Base-by-base conservation (phyloP, 2,888 invertebrate species). In the Hylaea fasciaria region DNA sequence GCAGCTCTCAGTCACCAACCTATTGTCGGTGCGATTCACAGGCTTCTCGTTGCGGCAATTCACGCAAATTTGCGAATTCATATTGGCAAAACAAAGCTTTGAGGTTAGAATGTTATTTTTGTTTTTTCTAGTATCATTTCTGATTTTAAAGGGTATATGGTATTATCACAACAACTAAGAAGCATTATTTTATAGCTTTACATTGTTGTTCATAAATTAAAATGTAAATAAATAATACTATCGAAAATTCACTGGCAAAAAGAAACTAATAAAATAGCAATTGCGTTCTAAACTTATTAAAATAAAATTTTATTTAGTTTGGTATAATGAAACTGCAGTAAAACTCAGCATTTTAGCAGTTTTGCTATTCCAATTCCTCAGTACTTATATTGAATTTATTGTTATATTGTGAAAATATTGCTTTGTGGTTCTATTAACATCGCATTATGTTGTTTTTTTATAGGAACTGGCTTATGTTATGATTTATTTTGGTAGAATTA, bases 1-100 rank as follows among this genome's bases (percentile, higher is more conserved):
- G 82, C 96, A 96, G 49, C 92, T 93, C 79, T 96, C 96, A 51
- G 94, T 94, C 13, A 96, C 94, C 55, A 96, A 85, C 54, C 96
- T 91, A 73, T 94, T 94, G 59, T 91, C 85, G 7, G 94, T 93
- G 44, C 85, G 82, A 71, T 94, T 93, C 39, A 94, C 89, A 56
- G 86, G 74, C 71, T 93, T 93, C 58, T 92, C 88, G 77, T 93
- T 93, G 45, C 86, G 87, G 77, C 95, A 95, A 79, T 94, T 94
- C 40, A 94, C 93, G 81, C 94, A 94, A 77, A 90, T 79, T 83
- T 91, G 82, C 43, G 85, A 74, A 84, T 85, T 85, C 91, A 92
- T 91, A 72, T 65, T 84, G 78, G 66, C 75, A 80, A 70, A 72
- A 78, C 69, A 77, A 74, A 70, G 66, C 68, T 78, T 75, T 68